Evolutionary conservation across 1,140 invertebrate species (phyloP), one percentile per base, ranked within the genome.

Genomic region (Pararge aegeria): DNA sequence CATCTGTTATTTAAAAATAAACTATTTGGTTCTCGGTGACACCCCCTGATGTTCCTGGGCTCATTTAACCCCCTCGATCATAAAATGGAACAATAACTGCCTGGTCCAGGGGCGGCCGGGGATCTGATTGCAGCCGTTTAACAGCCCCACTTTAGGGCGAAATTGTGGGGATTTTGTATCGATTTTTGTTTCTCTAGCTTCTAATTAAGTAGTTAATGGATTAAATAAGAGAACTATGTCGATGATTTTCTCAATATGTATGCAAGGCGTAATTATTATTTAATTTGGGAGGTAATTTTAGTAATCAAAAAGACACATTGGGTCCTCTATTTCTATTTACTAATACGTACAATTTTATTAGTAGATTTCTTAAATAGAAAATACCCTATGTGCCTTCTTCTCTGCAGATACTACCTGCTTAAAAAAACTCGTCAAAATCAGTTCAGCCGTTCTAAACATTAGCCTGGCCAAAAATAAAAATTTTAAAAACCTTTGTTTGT

Each of bases 1-100:
- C 84, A 82, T 83, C 79, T 85, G 84, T 83, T 87, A 82, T 78
- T 79, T 73, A 78, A 73, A 81, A 63, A 73, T 78, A 80, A 80
- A 76, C 73, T 77, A 74, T 61, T 65, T 60, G 50, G 55, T 55
- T 70, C 64, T 70, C 65, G 64, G 58, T 62, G 70, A 64, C 73
- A 68, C 78, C 79, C 77, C 72, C 55, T 53, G 52, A 60, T 66
- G 66, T 65, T 62, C 64, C 64, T 61, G 72, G 70, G 73, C 60
- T 70, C 73, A 78, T 77, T 82, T 80, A 72, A 75, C 78, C 68
- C 73, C 72, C 75, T 68, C 61, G 66, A 64, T 71, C 67, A 70
- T 74, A 78, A 76, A 64, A 75, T 59, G 62, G 54, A 64, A 78
- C 76, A 80, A 75, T 77, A 69, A 68, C 66, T 62, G 61, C 53